Percentiles rank a stretch among this genome's conserved stretches.
Conservation (phyloP, 2,888 invertebrate genomes). For the Pammene aurita region DNA sequence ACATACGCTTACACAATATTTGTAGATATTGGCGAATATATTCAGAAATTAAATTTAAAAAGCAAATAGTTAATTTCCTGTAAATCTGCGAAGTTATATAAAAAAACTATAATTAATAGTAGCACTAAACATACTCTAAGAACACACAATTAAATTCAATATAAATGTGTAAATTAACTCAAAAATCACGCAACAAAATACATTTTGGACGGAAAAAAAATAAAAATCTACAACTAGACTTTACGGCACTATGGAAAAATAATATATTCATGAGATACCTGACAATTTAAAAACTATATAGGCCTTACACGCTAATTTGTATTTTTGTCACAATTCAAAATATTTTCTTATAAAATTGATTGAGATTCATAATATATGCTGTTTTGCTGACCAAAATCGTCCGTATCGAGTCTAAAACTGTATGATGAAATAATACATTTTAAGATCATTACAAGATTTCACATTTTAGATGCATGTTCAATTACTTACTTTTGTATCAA, state of each 20-base stretch:
- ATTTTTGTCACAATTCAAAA: constrained; percentile 43
- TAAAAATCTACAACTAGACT: constrained; percentile 54
- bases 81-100: background rate
- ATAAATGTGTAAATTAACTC: constrained; percentile 4
- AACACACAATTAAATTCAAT: constrained; percentile 1
- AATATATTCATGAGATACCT: constrained; percentile 46
- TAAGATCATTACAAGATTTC: no score
- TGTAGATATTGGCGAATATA: background rate
- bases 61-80: background rate
- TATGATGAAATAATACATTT: no score
- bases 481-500: no score
- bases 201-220: constrained; percentile 74
- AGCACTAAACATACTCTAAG: constrained; percentile 9
- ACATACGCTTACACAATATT: constrained; percentile 15
- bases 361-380: constrained; percentile 3
- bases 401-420: no score
- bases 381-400: background rate
- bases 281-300: constrained; percentile 48
- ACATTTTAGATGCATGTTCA: no score
- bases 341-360: constrained; percentile 14
- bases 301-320: constrained; percentile 55
- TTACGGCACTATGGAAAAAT: constrained; percentile 44
- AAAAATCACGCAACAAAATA: constrained; percentile 48
- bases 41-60: constrained; percentile 2
- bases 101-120: constrained; percentile 13